These are phyloP conservation scores for Psilopsiagon aymara DNA, from an alignment of 2,113 vertebrate genomes.

Conservation along the genomic window DNA sequence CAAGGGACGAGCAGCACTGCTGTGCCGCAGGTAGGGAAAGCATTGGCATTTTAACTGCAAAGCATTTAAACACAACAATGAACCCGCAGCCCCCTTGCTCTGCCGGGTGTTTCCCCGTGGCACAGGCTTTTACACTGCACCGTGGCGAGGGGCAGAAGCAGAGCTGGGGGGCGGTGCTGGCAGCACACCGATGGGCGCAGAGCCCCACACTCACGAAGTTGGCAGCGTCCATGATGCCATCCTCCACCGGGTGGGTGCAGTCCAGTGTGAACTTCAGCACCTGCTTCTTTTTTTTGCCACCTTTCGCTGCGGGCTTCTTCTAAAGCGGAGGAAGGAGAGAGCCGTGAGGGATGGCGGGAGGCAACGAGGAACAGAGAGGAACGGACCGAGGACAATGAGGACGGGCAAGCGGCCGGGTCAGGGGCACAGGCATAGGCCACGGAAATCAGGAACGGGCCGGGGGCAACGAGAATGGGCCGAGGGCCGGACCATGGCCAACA, in stretches of 20 bases:
- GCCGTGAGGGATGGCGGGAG: not conserved
- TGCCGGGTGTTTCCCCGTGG: accelerated
- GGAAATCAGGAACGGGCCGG: not conserved
- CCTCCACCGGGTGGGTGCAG: constrained; percentile 97
- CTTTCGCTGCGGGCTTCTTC: constrained; percentile 89
- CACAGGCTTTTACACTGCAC: accelerated
- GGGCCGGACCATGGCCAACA: no score
- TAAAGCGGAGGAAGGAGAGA: constrained; percentile 21
- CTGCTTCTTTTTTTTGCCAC: constrained; percentile 98
- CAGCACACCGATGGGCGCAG: accelerated
- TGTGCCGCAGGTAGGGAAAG: accelerated
- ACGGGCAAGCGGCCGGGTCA: not conserved
- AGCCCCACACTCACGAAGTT: constrained; percentile 88
- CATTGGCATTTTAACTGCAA: accelerated
- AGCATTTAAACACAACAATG: accelerated
- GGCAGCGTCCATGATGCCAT: constrained; percentile 98
- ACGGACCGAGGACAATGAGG: not conserved
- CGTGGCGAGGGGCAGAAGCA: accelerated
- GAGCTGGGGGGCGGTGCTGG: accelerated
- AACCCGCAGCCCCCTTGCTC: not conserved
- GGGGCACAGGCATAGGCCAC: no score
- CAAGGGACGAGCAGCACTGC: accelerated
- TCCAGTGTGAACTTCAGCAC: constrained; percentile 95
- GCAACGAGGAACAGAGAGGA: accelerated
- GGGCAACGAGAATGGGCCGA: no score